Base-by-base conservation (phyloP, 2,888 invertebrate species). In the Drosophila yooni region DNA sequence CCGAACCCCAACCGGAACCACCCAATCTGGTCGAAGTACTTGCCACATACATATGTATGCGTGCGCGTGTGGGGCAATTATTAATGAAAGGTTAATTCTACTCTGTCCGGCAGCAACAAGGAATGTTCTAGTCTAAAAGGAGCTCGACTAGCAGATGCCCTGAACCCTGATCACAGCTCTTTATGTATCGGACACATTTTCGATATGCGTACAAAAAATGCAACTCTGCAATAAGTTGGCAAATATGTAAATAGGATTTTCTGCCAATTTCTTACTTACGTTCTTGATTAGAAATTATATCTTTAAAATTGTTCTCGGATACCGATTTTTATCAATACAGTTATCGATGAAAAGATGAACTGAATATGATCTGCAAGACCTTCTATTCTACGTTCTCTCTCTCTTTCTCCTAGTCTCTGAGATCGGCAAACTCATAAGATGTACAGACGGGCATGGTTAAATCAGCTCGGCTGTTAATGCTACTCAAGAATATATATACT, bases 61-160 rank as follows among this genome's bases (percentile, higher is more conserved):
- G 38, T 66, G 34, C 34, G 57, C 27, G 29, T 65, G 48, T 60
- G 36, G 29, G 64, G 69, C 65, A 77, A 68, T 79, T 66, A 69
- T 66, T 74, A 77, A 77, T 79, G 79, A 69, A 69, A 53, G 58
- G 53, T 60, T 64, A 61, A 63, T 61, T 57, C 40, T 38, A 68
- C 52, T 53, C 46, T 74, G 27, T 46, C 21, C 21, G 21, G 21
- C 3, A 21, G 46, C 21, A 46, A 21, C 3, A 15, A 21, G 7
- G 13, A 46, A 21, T 46, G 21, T 2, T 15, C 43, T 3, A 7
- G 43, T 2, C 43, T 13, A 21, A 21, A 46, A 21, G 21, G 21
- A 21, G 43, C 21, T 46, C 46, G 38, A 38, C 38, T 38, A 21
- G 21, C 46, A 46, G 7, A 46, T 46, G 13, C 21, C 2, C 21